phyloP scores from a whole-genome alignment of 2,888 invertebrate species.

The Neria commutata region DNA sequence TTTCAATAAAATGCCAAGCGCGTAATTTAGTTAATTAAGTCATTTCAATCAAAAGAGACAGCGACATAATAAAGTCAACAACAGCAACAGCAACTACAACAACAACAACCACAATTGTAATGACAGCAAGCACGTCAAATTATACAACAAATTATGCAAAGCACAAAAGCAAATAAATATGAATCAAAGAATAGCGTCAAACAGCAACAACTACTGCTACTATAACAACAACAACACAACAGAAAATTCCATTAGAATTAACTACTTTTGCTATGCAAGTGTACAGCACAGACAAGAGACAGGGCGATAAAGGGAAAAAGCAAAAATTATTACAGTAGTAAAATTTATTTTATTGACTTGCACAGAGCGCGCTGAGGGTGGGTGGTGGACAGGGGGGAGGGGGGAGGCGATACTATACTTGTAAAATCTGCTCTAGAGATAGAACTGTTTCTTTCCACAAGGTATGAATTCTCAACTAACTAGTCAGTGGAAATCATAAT shows the following conservation, averaged over 20 bases:
- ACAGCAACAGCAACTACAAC: slow-evolving; percentile 4
- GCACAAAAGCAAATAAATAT: slow-evolving; percentile 42
- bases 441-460: too few species aligned
- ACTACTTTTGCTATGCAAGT: neutral
- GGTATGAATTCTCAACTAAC: too few species aligned
- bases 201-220: slow-evolving; percentile 19
- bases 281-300: slow-evolving; percentile 13
- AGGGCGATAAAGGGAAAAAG: slow-evolving; percentile 46
- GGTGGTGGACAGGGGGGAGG: neutral
- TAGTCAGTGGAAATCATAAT: too few species aligned
- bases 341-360: slow-evolving; percentile 47
- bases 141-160: slow-evolving; percentile 55
- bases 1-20: slow-evolving; percentile 54
- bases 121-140: slow-evolving; percentile 47
- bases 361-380: neutral
- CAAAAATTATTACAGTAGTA: slow-evolving; percentile 37
- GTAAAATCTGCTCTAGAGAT: too few species aligned
- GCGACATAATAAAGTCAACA: neutral
- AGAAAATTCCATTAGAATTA: slow-evolving; percentile 23
- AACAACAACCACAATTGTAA: slow-evolving; percentile 32
- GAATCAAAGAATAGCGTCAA: neutral
- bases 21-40: slow-evolving; percentile 61
- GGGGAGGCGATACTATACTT: too few species aligned
- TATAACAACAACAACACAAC: slow-evolving; percentile 24
- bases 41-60: slow-evolving; percentile 44